Conservation (phyloP, 2,797 vertebrate species). For the Oophaga sylvatica region DNA sequence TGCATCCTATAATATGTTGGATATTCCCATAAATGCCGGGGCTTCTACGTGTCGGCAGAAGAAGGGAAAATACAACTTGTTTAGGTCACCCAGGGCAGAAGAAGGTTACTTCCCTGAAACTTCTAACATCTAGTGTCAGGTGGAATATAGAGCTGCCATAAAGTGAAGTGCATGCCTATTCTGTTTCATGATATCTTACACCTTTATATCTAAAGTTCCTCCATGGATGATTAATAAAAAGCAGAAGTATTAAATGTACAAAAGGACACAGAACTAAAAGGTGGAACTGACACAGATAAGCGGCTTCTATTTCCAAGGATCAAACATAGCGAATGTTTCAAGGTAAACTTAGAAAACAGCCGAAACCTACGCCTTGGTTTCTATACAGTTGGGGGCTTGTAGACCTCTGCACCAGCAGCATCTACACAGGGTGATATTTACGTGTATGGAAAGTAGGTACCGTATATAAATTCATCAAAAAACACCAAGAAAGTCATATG, state of each 20-base stretch:
- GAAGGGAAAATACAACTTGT: neutral
- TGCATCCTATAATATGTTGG: neutral
- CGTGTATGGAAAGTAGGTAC: neutral
- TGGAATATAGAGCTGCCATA: conserved; percentile 38
- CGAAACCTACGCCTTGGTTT: neutral
- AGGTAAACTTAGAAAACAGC: conserved; percentile 3
- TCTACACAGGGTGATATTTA: conserved; percentile 6
- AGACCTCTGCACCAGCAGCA: neutral
- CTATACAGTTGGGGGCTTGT: neutral
- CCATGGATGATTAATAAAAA: conserved; percentile 60
- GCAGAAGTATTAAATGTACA: conserved; percentile 54
- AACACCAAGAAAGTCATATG: neutral
- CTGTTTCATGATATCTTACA: conserved; percentile 32
- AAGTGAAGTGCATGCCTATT: conserved; percentile 12
- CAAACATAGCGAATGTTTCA: conserved; percentile 1
- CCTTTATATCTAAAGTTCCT: conserved; percentile 59
- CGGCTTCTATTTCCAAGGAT: conserved; percentile 25
- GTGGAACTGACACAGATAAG: conserved; percentile 54
- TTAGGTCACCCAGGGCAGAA: neutral
- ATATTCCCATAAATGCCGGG: neutral
- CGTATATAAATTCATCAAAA: neutral
- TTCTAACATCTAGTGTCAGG: conserved; percentile 26
- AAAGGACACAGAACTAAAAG: conserved; percentile 44
- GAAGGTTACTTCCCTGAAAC: conserved; percentile 11
- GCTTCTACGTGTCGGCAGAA: neutral